Conservation (phyloP, 2,888 invertebrate species). For the Alentia gelatinosa region DNA sequence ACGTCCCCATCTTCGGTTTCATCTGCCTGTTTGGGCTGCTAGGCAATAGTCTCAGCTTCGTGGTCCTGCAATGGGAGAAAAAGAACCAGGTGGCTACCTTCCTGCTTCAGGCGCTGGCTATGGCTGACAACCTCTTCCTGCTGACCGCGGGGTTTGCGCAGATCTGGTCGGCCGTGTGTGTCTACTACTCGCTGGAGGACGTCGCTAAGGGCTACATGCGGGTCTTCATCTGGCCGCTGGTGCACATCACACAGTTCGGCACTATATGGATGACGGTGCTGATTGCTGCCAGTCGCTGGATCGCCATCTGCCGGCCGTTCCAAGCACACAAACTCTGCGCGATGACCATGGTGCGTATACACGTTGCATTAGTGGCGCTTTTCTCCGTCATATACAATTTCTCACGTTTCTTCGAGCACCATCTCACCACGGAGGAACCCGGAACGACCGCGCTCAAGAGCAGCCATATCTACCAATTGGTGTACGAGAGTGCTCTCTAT, state of each 20-base stretch:
- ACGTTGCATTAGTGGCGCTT: slow-evolving; percentile 59
- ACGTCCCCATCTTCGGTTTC: slow-evolving; percentile 60
- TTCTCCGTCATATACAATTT: slow-evolving; percentile 64
- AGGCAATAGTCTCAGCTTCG: slow-evolving; percentile 66
- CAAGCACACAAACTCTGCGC: slow-evolving; percentile 64
- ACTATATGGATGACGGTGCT: slow-evolving; percentile 68
- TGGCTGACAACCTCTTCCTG: slow-evolving; percentile 66
- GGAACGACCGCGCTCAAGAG: slow-evolving; percentile 48
- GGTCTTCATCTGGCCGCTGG: slow-evolving; percentile 65
- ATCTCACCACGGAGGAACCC: neutral
- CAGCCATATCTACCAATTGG: slow-evolving; percentile 60
- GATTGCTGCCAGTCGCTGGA: slow-evolving; percentile 67
- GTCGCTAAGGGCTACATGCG: slow-evolving; percentile 56
- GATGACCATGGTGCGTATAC: slow-evolving; percentile 58
- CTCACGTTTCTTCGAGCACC: slow-evolving; percentile 64
- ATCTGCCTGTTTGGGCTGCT: slow-evolving; percentile 63
- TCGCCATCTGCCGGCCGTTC: slow-evolving; percentile 68
- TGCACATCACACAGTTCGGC: slow-evolving; percentile 65
- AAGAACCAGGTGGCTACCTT: slow-evolving; percentile 58
- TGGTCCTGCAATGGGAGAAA: slow-evolving; percentile 61
- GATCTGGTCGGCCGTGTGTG: slow-evolving; percentile 59
- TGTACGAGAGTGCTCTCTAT: slow-evolving; percentile 66
- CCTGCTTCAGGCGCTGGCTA: slow-evolving; percentile 58
- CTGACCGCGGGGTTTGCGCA: slow-evolving; percentile 61
- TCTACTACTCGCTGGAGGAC: slow-evolving; percentile 57